Evolutionary conservation across 2,797 vertebrate species (phyloP).

Genomic region (Eulemur mongoz): DNA sequence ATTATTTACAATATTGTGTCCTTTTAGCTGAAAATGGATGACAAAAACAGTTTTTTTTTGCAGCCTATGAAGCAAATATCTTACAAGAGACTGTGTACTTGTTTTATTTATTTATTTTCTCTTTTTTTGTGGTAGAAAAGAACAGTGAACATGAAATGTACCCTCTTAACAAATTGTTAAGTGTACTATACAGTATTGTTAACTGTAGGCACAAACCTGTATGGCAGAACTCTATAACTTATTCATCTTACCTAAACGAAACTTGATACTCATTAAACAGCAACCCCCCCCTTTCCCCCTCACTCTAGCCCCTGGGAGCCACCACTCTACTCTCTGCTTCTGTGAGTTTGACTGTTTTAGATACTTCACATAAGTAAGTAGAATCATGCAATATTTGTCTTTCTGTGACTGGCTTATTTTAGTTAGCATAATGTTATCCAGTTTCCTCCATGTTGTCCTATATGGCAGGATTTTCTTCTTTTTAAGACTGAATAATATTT

Average conservation of each 20-base stretch:
- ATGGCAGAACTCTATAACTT: neutral
- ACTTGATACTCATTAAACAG: neutral
- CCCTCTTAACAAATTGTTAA: neutral
- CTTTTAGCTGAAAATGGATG: constrained; percentile 45
- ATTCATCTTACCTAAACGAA: neutral
- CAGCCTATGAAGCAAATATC: neutral
- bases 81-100: neutral
- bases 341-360: neutral
- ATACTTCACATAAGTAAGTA: neutral
- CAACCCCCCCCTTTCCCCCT: neutral
- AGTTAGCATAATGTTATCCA: neutral
- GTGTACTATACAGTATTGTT: neutral
- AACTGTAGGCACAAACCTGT: neutral
- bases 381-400: neutral
- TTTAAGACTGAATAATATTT: neutral
- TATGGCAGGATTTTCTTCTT: neutral
- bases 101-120: constrained; percentile 45
- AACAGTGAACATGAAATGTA: neutral
- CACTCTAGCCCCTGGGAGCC: neutral
- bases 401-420: neutral
- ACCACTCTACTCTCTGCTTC: neutral
- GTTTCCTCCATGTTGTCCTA: neutral
- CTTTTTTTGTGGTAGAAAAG: neutral
- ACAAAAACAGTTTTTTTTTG: neutral
- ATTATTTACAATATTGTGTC: neutral